Base-by-base conservation (phyloP, 2,797 vertebrate genomes). In the Hyperoplus lanceolatus region DNA sequence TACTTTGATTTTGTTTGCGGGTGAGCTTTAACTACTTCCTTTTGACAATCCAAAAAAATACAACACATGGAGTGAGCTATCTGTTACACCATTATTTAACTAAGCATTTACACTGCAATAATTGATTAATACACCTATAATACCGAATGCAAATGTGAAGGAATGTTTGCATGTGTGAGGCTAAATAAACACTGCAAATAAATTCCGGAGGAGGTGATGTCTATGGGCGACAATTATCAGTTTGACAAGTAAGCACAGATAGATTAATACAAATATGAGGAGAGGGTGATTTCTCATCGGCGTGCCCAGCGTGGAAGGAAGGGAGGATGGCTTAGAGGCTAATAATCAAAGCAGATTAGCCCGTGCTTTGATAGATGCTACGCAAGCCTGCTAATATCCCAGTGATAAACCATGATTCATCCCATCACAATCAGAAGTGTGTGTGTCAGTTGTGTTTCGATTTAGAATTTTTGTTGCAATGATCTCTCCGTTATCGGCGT, bases 291-390 rank as follows among this genome's bases (percentile, higher is more conserved):
- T 92, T 93, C 84, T 91, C 87, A 91, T 92, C 58, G 63, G 89
- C 87, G 85, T 87, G 75, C 88, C 87, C 90, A 83, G 88, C 87
- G 54, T 90, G 90, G 87, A 89, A 83, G 83, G 67, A 82, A 77
- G 86, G 87, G 88, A 83, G 83, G 67, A 82, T 74, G 86, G 90
- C 92, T 94, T 93, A 92, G 83, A 89, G 89, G 90, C 90, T 92
- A 93, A 92, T 94, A 90, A 94, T 93, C 92, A 93, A 81, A 91
- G 91, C 80, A 93, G 92, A 93, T 94, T 94, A 94, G 86, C 84
- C 61, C 15, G 14, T 72, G 77, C 85, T 79, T 64, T 87, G 89
- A 92, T 89, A 88, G 89, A 92, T 83, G 86, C 90, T 80, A 79
- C 60, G 80, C 89, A 38, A 75, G 84, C 70, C 57, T 68, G 82